These are phyloP conservation scores for Drosophila tropicalis DNA, from an alignment of 1,140 invertebrate genomes.

Conservation along the genomic window DNA sequence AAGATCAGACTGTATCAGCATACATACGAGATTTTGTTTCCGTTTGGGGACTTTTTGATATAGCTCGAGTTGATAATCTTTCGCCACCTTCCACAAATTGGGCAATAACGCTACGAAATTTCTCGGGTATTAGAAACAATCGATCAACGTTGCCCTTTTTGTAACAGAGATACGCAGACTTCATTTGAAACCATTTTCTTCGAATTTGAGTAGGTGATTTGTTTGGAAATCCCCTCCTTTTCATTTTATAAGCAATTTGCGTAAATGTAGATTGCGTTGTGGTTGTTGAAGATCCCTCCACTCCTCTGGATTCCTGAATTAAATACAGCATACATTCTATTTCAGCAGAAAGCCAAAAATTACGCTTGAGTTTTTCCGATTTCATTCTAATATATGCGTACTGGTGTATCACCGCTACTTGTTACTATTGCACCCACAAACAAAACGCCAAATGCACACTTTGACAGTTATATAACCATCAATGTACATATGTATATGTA, in stretches of 20 bases:
- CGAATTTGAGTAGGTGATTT: constrained; percentile 73
- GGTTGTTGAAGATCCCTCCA: constrained; percentile 50
- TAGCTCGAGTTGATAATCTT: constrained; percentile 29
- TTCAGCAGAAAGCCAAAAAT: constrained; percentile 72
- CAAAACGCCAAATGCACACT: too few species aligned
- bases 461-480: too few species aligned
- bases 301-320: constrained; percentile 56
- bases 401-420: too few species aligned
- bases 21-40: neutral
- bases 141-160: constrained; percentile 75
- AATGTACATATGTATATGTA: too few species aligned
- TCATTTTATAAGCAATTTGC: constrained; percentile 74
- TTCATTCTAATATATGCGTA: constrained; percentile 55
- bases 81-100: constrained; percentile 69
- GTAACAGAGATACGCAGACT: constrained; percentile 74
- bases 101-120: constrained; percentile 66
- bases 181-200: constrained; percentile 80
- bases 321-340: constrained; percentile 76
- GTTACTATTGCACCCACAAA: too few species aligned
- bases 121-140: constrained; percentile 66
- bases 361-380: constrained; percentile 66
- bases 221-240: constrained; percentile 69
- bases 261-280: constrained; percentile 74
- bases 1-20: neutral
- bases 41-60: neutral